Base-by-base conservation (phyloP, 2,797 vertebrate species). In the Melanotaenia trifasciata region DNA sequence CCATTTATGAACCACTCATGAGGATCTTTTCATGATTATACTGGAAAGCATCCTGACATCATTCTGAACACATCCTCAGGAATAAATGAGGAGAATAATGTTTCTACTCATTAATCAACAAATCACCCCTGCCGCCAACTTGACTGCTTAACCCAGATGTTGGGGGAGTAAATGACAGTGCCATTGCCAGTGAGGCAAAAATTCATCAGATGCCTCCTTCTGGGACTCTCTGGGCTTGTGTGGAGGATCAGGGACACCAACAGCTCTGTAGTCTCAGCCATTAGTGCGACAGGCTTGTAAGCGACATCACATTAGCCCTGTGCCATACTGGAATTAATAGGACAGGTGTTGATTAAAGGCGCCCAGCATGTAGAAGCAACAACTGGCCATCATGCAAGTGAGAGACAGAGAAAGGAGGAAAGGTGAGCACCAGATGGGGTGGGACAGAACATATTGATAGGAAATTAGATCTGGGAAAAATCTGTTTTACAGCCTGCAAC, bases 311-410 rank as follows among this genome's bases (percentile, higher is more conserved):
- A 95, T 95, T 95, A 95, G 92, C 93, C 91, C 84, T 65, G 81
- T 90, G 92, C 90, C 89, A 90, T 84, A 84, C 82, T 75, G 84
- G 90, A 92, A 94, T 93, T 94, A 93, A 95, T 92, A 85, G 93
- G 94, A 95, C 94, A 95, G 94, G 94, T 95, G 94, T 94, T 95
- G 93, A 95, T 95, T 94, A 95, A 95, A 93, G 92, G 89, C 91
- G 85, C 91, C 56, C 92, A 88, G 92, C 81, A 72, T 92, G 93
- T 78, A 80, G 67, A 91, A 80, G 88, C 79, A 93, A 92, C 93
- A 90, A 94, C 93, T 93, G 93, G 90, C 85, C 85, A 89, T 91
- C 84, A 74, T 69, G 75, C 8, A 20, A 80, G 84, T 78, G 75
- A 67, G 67, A 80, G 81, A 86, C 66, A 59, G 70, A 78, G 80